Base-by-base conservation (phyloP, 2,888 invertebrate species). In the Eupithecia exiguata region DNA sequence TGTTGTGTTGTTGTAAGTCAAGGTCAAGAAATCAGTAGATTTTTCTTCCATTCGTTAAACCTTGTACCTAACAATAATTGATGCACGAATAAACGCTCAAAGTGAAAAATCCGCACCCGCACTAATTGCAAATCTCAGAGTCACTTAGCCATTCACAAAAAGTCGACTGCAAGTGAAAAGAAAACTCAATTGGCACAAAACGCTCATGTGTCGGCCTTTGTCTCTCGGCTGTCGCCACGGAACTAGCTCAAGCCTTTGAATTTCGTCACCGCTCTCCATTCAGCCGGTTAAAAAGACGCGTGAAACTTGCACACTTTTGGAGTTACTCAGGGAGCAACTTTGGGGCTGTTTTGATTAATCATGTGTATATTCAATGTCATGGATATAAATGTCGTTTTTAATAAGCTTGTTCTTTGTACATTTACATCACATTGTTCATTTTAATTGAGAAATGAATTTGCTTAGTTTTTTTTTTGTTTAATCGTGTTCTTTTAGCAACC, bases 231-330 rank as follows among this genome's bases (percentile, higher is more conserved):
- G 82, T 75, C 81, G 79, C 79, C 80, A 79, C 84, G 83, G 83
- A 87, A 85, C 83, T 85, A 83, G 84, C 85, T 88, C 83, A 82
- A 83, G 84, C 86, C 85, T 89, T 89, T 84, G 84, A 88, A 87
- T 86, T 83, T 82, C 80, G 79, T 81, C 82, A 81, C 80, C 81
- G 81, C 84, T 82, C 80, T 81, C 78, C 82, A 85, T 82, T 86
- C 80, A 85, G 84, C 78, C 82, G 81, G 82, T 83, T 82, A 84
- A 90, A 89, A 90, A 88, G 88, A 84, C 87, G 82, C 82, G 83
- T 82, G 78, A 84, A 86, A 86, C 84, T 88, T 85, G 84, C 84
- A 85, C 86, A 83, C 82, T 86, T 73, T 86, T 71, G 68, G 49
- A 71, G 68, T 70, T 70, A 75, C 68, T 70, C 63, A 70, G 53